Evolutionary conservation across 1,140 invertebrate genomes (phyloP), one percentile per base, ranked within the genome.

Genomic region (Chironomus tepperi): DNA sequence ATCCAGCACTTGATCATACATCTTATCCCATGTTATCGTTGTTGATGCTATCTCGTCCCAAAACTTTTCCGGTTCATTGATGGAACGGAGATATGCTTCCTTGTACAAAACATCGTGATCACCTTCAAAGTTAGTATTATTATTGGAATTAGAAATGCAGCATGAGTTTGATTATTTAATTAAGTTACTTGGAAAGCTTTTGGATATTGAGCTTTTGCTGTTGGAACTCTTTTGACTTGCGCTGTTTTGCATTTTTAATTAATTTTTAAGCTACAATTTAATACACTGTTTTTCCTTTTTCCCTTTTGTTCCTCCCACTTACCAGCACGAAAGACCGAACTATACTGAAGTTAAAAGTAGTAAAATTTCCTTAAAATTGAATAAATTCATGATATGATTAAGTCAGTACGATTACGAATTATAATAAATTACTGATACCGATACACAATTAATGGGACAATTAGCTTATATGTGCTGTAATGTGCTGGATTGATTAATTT

Each of bases 1-100:
- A 78, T 97, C 95, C 74, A 97, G 78, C 5, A 97, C 93, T 80
- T 88, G 89, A 3, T 88, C 83, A 92, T 93, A 97, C 0, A 90
- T 89, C 77, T 90, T 93, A 16, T 87, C 86, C 95, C 96, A 98
- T 19, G 89, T 86, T 0, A 97, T 79, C 74, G 85, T 84, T 3
- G 88, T 76, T 42, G 83, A 81, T 0, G 88, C 93, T 10, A 93
- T 86, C 78, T 95, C 89, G 6, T 85, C 87, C 95, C 95, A 98
- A 83, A 96, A 97, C 64, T 89, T 88, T 78, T 94, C 91, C 0
- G 94, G 94, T 73, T 91, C 85, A 73, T 91, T 85, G 12, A 96
- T 80, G 0, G 93, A 94, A 75, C 85, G 84, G 16, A 83, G 83
- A 78, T 90, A 90, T 0, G 87, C 85, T 47, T 89, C 86, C 75